Percentiles rank a stretch among this genome's conserved stretches.
Conservation (phyloP, 2,797 vertebrate species). For the Pyrrhura leucotis region DNA sequence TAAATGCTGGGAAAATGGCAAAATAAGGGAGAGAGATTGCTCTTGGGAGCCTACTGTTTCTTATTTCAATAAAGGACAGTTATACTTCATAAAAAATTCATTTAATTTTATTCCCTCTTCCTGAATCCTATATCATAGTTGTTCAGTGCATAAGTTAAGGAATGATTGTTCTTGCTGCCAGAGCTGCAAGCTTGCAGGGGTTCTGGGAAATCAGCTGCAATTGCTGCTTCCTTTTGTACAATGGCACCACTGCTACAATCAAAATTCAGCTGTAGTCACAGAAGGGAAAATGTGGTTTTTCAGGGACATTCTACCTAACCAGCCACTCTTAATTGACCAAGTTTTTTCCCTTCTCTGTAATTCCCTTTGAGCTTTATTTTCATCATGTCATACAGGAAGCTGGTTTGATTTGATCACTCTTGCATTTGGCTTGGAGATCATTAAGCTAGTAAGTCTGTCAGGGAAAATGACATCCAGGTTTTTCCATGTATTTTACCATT, state of each 20-base stretch:
- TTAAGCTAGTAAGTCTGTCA: not conserved
- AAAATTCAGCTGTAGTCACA: not conserved
- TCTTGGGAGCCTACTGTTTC: slow-evolving; percentile 7
- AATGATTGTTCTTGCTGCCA: not conserved
- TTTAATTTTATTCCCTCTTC: slow-evolving; percentile 10
- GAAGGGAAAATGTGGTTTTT: not conserved
- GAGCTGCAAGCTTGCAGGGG: not conserved
- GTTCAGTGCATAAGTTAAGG: not conserved
- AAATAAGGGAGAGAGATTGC: not conserved
- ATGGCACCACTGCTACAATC: not conserved
- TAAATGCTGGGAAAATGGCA: not conserved
- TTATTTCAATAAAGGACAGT: slow-evolving; percentile 7
- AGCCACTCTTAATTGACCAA: not conserved
- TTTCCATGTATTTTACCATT: not conserved
- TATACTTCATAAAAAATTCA: not conserved
- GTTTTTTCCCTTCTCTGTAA: not conserved
- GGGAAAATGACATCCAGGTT: not conserved
- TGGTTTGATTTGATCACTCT: not conserved
- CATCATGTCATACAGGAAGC: not conserved
- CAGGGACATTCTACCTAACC: not conserved
- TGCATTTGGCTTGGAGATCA: not conserved
- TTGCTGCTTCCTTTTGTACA: not conserved
- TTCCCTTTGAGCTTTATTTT: slow-evolving; percentile 13
- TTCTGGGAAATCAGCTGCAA: slow-evolving; percentile 22
- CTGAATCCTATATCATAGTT: not conserved